A percentile compares a stretch with the other conserved stretches of the same genome.
Evolutionary conservation across 64 coral and sea anemone genomes (phyloP).

Genomic region (Porites lutea): DNA sequence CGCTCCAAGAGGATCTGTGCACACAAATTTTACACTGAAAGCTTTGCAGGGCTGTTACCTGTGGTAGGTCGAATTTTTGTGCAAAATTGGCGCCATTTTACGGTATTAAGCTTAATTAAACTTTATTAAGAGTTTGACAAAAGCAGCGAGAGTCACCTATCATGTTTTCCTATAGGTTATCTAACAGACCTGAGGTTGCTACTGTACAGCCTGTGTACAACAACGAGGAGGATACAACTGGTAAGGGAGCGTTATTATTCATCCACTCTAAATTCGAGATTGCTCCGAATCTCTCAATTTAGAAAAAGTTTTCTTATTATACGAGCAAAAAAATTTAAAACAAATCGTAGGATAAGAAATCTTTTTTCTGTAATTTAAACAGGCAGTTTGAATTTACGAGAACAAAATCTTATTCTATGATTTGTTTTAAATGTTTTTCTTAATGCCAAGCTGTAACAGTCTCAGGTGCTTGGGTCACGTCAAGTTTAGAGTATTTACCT

Average conservation of each 20-base stretch:
- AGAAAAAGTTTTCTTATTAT: too few species aligned
- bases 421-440: too few species aligned
- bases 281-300: too few species aligned
- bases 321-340: too few species aligned
- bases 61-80: constrained; percentile 48
- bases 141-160: neutral
- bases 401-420: too few species aligned
- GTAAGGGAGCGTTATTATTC: constrained; percentile 20
- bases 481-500: constrained; percentile 3
- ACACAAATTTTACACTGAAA: constrained; percentile 87
- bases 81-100: constrained; percentile 25
- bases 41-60: constrained; percentile 79
- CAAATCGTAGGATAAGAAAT: too few species aligned
- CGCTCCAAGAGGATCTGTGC: constrained; percentile 72
- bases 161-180: constrained; percentile 50
- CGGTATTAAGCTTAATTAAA: neutral
- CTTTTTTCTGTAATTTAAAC: too few species aligned
- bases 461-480: neutral
- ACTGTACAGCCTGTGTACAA: constrained; percentile 70
- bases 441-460: neutral
- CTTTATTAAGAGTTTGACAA: neutral
- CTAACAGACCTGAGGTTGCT: constrained; percentile 89
- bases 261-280: neutral
- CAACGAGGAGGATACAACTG: constrained; percentile 44
- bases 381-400: too few species aligned